Percentiles rank a stretch among this genome's conserved stretches.
phyloP scores from a whole-genome alignment of 2,888 invertebrate species.

The Himalopsyche japonica region DNA sequence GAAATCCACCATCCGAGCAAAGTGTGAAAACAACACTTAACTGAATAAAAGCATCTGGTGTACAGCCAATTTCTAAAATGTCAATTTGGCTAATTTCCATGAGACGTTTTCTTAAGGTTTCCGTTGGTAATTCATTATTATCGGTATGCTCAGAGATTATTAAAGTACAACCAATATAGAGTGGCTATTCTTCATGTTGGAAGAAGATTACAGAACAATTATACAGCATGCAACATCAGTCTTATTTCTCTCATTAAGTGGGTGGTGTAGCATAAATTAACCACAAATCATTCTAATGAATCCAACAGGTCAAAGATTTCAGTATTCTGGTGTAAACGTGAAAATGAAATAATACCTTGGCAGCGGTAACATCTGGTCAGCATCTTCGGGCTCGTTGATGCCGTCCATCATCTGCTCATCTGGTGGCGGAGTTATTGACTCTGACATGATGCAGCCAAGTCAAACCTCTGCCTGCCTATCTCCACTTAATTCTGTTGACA shows the following conservation, averaged over 20 bases:
- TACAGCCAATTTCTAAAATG: neutral
- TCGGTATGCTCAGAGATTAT: too few relatives aligned
- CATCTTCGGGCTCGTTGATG: slow-evolving; percentile 11
- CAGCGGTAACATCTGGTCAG: slow-evolving; percentile 10
- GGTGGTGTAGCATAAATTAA: too few relatives aligned
- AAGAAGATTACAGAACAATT: too few relatives aligned
- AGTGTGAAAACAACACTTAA: neutral
- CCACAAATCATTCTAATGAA: too few relatives aligned
- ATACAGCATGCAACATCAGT: too few relatives aligned
- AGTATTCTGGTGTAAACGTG: neutral
- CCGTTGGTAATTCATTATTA: neutral
- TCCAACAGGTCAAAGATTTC: too few relatives aligned
- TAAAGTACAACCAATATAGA: too few relatives aligned
- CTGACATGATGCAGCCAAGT: slow-evolving; percentile 4
- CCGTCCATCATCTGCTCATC: slow-evolving; percentile 14
- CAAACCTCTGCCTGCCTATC: neutral
- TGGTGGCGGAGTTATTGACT: neutral
- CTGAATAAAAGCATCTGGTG: neutral
- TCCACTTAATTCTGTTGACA: neutral
- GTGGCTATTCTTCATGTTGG: too few relatives aligned
- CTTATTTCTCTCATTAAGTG: too few relatives aligned
- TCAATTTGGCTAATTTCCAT: slow-evolving; percentile 1
- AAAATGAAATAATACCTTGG: slow-evolving; percentile 11
- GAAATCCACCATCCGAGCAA: neutral
- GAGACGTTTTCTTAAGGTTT: neutral